Base-by-base conservation (phyloP, 2,888 invertebrate species). In the Cordilura impudica region DNA sequence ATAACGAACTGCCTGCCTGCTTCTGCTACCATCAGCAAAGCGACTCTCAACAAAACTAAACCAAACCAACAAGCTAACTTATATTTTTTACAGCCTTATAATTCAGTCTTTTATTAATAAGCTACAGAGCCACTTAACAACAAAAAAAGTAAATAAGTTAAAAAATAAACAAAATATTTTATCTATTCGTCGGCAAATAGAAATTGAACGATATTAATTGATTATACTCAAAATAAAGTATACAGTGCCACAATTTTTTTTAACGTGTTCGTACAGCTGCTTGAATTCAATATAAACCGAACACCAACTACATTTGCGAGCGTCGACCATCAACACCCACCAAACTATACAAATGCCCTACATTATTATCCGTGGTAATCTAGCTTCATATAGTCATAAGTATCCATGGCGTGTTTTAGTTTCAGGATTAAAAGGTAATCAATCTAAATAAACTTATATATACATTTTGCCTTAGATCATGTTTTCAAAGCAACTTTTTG, bases 321-420 rank as follows among this genome's bases (percentile, higher is more conserved):
- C 39, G 63, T 7, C 60, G 60, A 63, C n/a, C 26, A 53, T 23
- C 66, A 26, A 65, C 67, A 58, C 82, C 69, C 75, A 83, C 51
- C 26, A 56, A 56, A 56, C 47, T 74, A 66, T 84, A 84, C 87
- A 87, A 91, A 96, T 96, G 96, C 96, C 96, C 91, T 96, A 96
- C 93, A 95, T 96, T 92, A 92, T 96, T 91, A 95, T 96, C 87
- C 93, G 96, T 90, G 96, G 96, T 91, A 96, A 96, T 92, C 92
- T 96, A 88, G 95, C 95, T 90, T 95, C 96, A 60, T 95, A 95
- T 90, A 94, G 95, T 91, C 94, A 95, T 91, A 94, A 94, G 91
- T 94, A 95, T 91, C 95, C 95, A 90, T 96, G 95, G 95, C 93
- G 95, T 90, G 96, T 96, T 85, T 92, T 95, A 88, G 96, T 96